phyloP scores from a whole-genome alignment of 2,113 vertebrate genomes.

The Oryzias woworae region DNA sequence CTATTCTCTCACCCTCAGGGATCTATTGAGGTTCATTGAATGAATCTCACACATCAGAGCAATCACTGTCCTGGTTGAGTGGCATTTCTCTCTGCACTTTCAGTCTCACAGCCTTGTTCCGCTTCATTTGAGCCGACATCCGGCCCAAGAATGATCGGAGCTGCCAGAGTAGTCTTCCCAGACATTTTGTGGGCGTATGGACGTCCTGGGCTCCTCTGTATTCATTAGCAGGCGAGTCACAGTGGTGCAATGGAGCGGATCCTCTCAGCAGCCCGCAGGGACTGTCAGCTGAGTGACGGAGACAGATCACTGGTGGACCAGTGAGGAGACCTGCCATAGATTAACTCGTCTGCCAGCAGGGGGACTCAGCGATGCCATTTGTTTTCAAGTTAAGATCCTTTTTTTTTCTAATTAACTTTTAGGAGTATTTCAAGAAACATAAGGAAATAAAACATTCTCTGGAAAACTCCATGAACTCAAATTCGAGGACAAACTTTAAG shows the following conservation, averaged over 20 bases:
- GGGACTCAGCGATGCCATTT: slow-evolving; percentile 64
- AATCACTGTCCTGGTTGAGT: slow-evolving; percentile 61
- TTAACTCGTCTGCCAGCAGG: slow-evolving; percentile 81
- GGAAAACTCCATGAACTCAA: background rate
- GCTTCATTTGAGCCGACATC: slow-evolving; percentile 73
- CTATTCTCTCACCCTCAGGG: slow-evolving; percentile 36
- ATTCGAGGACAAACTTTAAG: background rate
- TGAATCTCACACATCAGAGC: slow-evolving; percentile 69
- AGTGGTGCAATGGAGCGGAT: slow-evolving; percentile 70
- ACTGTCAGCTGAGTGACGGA: slow-evolving; percentile 82
- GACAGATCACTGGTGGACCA: slow-evolving; percentile 85
- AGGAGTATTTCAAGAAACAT: slow-evolving; percentile 72
- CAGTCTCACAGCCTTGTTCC: slow-evolving; percentile 56
- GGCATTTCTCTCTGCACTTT: slow-evolving; percentile 52
- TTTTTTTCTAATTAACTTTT: slow-evolving; percentile 98
- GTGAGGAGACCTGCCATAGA: slow-evolving; percentile 78
- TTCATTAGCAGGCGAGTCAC: slow-evolving; percentile 72
- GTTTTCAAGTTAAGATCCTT: slow-evolving; percentile 87
- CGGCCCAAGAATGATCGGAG: slow-evolving; percentile 57
- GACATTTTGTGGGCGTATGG: slow-evolving; percentile 58
- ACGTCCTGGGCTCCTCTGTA: slow-evolving; percentile 61
- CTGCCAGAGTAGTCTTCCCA: slow-evolving; percentile 54
- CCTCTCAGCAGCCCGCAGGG: slow-evolving; percentile 72
- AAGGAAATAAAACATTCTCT: slow-evolving; percentile 35
- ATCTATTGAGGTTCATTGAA: slow-evolving; percentile 53